Evolutionary conservation across 2,113 vertebrate genomes (phyloP), one percentile per base, ranked within the genome.

Genomic region (Rhizomys pruinosus): DNA sequence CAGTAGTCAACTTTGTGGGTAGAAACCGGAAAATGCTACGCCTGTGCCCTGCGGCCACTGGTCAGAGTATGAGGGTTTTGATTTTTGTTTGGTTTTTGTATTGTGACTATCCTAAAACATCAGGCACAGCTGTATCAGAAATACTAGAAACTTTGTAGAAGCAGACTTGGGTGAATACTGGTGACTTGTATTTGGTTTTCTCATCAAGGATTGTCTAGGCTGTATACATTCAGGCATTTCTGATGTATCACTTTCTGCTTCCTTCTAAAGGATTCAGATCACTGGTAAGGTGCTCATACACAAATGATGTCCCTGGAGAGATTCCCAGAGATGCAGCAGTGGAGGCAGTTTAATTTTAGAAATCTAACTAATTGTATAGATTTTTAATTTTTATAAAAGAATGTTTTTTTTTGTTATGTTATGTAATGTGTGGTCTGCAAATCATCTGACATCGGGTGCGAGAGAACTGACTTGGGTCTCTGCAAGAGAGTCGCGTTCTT

Each of bases 131-230:
- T 59, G 1, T 52, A 47, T 55, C 55, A 88, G 44, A 95, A 74
- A 71, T 63, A 20, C 15, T 25, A 42, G 66, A 81, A 88, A 59
- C 16, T 17, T 68, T 68, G 10, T 23, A 84, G 82, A 85, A 57
- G 74, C 29, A 94, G 82, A 84, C 23, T 17, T 15, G 63, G 57
- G 25, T 85, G 76, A 66, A n/a, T 73, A 16, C n/a, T 81, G 64
- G 63, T 68, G 29, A 74, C 15, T 77, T 61, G 37, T 39, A 3
- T 84, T 81, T 64, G 74, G 1, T 52, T 73, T 92, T 47, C 55
- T 91, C 15, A 37, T 71, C 74, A 84, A 91, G 37, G 64, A 52
- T 89, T 61, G n/a, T n/a, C n/a, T n/a, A n/a, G n/a, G 79, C 57
- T 13, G 20, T n/a, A 17, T 68, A 59, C 42, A 87, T 87, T 73